These are phyloP conservation scores for Hylaeus anthracinus DNA, from an alignment of 1,140 invertebrate species.

Conservation along the genomic window DNA sequence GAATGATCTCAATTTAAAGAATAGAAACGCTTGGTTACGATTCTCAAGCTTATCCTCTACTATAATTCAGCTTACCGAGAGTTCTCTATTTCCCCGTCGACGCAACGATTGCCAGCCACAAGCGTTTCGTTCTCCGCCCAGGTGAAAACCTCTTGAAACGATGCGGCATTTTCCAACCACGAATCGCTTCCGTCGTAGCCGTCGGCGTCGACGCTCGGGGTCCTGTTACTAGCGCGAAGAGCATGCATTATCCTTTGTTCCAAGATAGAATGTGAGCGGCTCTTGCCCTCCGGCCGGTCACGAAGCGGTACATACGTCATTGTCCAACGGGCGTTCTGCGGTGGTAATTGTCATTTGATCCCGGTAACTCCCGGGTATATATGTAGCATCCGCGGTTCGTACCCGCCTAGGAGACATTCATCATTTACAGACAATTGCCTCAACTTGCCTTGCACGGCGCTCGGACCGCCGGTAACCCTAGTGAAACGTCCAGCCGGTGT, in stretches of 20 bases:
- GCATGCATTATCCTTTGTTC: conserved; percentile 69
- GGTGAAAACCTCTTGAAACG: neutral
- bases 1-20: too few relatives aligned
- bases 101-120: neutral
- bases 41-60: too few relatives aligned
- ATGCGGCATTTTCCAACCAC: neutral
- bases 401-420: conserved; percentile 68
- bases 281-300: conserved; percentile 46
- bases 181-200: neutral
- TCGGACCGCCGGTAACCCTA: conserved; percentile 45
- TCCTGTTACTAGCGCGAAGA: conserved; percentile 42
- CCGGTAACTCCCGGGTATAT: conserved; percentile 63
- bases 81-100: neutral
- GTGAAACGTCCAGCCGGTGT: conserved; percentile 45
- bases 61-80: too few relatives aligned
- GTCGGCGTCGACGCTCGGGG: conserved; percentile 8
- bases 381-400: conserved; percentile 57
- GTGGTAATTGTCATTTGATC: conserved; percentile 77
- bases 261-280: conserved; percentile 56
- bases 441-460: conserved; percentile 66
- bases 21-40: too few relatives aligned
- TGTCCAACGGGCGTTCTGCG: conserved; percentile 71
- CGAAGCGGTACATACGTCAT: conserved; percentile 72
- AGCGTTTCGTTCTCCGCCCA: neutral
- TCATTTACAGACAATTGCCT: conserved; percentile 77